Conservation (phyloP, 2,113 vertebrate genomes). For the Mixornis gularis region DNA sequence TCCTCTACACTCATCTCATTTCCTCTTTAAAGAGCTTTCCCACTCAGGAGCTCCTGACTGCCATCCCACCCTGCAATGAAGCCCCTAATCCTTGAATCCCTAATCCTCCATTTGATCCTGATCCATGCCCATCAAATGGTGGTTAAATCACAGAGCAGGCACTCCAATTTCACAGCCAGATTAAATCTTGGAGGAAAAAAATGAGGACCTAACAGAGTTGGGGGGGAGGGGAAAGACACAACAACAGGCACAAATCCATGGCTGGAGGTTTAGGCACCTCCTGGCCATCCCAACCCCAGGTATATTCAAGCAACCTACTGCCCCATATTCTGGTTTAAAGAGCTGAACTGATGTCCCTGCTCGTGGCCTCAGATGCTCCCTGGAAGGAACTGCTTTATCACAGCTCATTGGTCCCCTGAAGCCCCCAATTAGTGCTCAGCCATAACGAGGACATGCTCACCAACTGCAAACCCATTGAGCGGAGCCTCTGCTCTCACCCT, state of each 20-base stretch:
- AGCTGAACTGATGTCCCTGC: background rate
- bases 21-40: background rate
- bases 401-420: background rate
- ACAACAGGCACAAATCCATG: background rate
- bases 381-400: background rate
- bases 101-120: background rate
- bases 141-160: background rate
- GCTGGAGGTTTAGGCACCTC: background rate
- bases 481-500: background rate
- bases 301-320: background rate
- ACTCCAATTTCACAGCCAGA: background rate
- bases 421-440: background rate
- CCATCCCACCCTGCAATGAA: background rate
- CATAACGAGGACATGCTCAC: rapidly evolving
- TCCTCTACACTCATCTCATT: background rate
- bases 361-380: background rate
- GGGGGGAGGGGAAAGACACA: background rate
- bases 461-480: background rate
- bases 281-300: rapidly evolving
- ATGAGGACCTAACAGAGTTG: background rate
- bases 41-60: background rate
- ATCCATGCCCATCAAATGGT: background rate
- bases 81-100: background rate
- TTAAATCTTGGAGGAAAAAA: background rate
- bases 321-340: background rate